Evolutionary conservation across 2,888 invertebrate genomes (phyloP), one percentile per base, ranked within the genome.

Genomic region (Melangyna quadrimaculata): DNA sequence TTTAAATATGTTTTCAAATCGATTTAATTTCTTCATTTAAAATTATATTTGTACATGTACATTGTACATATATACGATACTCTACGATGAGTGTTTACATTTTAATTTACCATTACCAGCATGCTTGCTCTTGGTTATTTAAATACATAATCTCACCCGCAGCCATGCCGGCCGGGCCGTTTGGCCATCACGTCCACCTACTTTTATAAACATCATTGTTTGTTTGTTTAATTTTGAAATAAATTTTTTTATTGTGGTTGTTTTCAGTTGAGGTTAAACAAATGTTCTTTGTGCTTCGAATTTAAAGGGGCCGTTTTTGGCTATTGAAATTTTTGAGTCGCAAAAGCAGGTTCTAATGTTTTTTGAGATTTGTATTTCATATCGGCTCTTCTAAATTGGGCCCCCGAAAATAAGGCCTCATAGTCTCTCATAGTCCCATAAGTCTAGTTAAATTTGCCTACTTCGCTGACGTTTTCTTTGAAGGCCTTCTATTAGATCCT

Each of bases 201-300:
- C 35, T 35, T 9, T 7, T 37, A 22, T 3, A 7, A 22, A n/a
- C n/a, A n/a, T n/a, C 0, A 59, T 37, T 65, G 12, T 45, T 65
- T 65, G 63, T 27, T 63, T 63, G 65, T 45, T 65, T 65, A 65
- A 45, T 45, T 51, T 45, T 65, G 12, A 45, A 32, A 37, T 37
- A 59, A 59, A 59, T 37, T 12, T 14, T 22, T 32, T 37, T 57
- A 12, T 57, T 51, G 32, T 12, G 5, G 19, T 37, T 14, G 22
- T 19, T 22, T 35, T 17, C 55, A 55, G 35, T 37, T 37, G 59
- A n/a, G 35, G 22, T 19, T 14, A 1, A 8, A n/a, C 19, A 59
- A 10, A 55, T 35, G 3, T 6, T 10, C 17, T 22, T 35, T 8
- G 2, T 35, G 12, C 14, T 32, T 55, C 6, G 8, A 24, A 5